Evolutionary conservation across 2,888 invertebrate species (phyloP).

Genomic region (Hyposoter didymator): DNA sequence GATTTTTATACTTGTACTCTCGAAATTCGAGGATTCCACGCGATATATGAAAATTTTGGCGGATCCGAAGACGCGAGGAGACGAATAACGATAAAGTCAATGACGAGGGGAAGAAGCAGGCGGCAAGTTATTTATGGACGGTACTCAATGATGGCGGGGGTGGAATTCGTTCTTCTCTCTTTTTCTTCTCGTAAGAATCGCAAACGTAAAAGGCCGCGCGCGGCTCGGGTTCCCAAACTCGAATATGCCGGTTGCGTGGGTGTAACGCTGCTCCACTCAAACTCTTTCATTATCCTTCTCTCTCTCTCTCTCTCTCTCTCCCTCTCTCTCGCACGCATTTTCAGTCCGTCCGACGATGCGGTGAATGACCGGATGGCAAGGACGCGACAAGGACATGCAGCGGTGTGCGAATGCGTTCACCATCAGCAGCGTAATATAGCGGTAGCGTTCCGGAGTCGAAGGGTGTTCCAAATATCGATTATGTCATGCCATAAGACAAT

Average conservation of each 20-base stretch:
- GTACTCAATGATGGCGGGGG: slow-evolving; percentile 46
- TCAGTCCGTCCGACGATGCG: slow-evolving; percentile 70
- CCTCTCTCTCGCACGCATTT: slow-evolving; percentile 26
- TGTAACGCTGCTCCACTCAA: slow-evolving; percentile 64
- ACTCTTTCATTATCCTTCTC: slow-evolving; percentile 52
- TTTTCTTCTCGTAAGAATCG: slow-evolving; percentile 71
- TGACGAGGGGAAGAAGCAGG: slow-evolving; percentile 73
- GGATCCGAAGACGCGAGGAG: slow-evolving; percentile 37
- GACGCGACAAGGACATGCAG: slow-evolving; percentile 83
- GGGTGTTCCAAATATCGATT: slow-evolving; percentile 6
- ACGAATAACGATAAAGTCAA: slow-evolving; percentile 58
- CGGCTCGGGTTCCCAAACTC: slow-evolving; percentile 75
- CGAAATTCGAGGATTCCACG: slow-evolving; percentile 1
- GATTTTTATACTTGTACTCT: background rate
- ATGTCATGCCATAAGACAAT: slow-evolving; percentile 1
- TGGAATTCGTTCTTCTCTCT: slow-evolving; percentile 26
- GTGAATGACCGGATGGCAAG: slow-evolving; percentile 83
- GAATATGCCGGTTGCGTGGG: slow-evolving; percentile 75
- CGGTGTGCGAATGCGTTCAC: slow-evolving; percentile 57
- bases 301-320: background rate
- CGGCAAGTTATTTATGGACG: slow-evolving; percentile 78
- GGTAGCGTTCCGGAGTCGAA: slow-evolving; percentile 1
- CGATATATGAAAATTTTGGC: slow-evolving; percentile 15
- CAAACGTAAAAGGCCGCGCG: slow-evolving; percentile 78
- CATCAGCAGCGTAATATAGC: slow-evolving; percentile 40